Percentiles rank a stretch among this genome's conserved stretches.
Evolutionary conservation across 2,888 invertebrate genomes (phyloP).

Genomic region (Diaprepes abbreviatus): DNA sequence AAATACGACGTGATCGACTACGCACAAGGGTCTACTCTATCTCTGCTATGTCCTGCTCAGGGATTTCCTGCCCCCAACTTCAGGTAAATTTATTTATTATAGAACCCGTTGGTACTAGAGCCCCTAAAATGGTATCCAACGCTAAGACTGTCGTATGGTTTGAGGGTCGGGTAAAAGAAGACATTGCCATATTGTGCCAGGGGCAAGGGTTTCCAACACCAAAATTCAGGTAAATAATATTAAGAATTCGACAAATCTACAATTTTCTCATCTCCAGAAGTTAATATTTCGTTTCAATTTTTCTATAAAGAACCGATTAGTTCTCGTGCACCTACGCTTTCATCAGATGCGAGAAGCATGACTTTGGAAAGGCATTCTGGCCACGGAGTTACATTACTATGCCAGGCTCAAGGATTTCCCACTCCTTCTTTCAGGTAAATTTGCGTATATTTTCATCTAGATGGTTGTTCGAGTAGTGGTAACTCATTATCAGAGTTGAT

Average conservation of each 20-base stretch:
- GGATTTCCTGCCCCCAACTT: conserved; percentile 72
- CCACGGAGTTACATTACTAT: conserved; percentile 78
- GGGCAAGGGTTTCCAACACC: conserved; percentile 73
- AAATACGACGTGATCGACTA: conserved; percentile 64
- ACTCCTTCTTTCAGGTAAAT: conserved; percentile 69
- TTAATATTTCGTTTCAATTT: background rate
- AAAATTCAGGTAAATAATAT: conserved; percentile 68
- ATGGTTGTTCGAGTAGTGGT: too few relatives aligned
- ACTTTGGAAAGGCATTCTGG: conserved; percentile 54
- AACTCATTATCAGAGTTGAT: too few relatives aligned
- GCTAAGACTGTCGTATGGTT: conserved; percentile 58
- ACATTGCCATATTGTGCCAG: conserved; percentile 67
- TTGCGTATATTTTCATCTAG: too few relatives aligned
- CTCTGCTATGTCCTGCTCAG: conserved; percentile 71
- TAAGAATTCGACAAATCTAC: too few relatives aligned
- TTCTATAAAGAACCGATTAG: conserved; percentile 65
- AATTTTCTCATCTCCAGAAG: too few relatives aligned
- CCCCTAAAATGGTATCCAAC: conserved; percentile 61
- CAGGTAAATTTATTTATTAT: conserved; percentile 64
- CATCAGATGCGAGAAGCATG: conserved; percentile 60
- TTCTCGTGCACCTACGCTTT: conserved; percentile 65
- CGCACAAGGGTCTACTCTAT: conserved; percentile 58
- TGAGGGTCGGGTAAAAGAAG: conserved; percentile 55
- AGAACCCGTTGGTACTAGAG: conserved; percentile 63
- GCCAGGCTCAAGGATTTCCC: conserved; percentile 85